Conservation (phyloP, 2,113 vertebrate species). For the Machaerirhynchus nigripectus region DNA sequence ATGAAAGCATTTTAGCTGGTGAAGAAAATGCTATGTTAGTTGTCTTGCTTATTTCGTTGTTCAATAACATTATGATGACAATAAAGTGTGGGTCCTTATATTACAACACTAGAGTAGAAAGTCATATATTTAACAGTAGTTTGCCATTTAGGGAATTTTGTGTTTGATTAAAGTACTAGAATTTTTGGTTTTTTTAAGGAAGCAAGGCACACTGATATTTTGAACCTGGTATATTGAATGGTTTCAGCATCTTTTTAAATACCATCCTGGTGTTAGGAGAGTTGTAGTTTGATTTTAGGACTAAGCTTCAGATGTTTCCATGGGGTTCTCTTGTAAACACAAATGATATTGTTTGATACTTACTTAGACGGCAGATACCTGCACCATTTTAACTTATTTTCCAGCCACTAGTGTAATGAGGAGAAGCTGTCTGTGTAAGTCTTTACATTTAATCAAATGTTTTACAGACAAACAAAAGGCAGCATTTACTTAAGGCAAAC, state of each 20-base stretch:
- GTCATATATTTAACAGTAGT: not conserved
- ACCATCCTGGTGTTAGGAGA: not conserved
- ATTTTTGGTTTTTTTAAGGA: not conserved
- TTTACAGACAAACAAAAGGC: slow-evolving; percentile 81
- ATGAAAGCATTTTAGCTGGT: not conserved
- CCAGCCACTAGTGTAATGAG: slow-evolving; percentile 40
- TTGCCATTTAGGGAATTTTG: not conserved
- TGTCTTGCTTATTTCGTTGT: not conserved
- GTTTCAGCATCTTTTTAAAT: not conserved
- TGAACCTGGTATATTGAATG: not conserved
- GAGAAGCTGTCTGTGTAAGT: slow-evolving; percentile 67
- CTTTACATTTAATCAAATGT: slow-evolving; percentile 78
- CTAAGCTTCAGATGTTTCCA: not conserved
- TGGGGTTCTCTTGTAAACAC: slow-evolving; percentile 11
- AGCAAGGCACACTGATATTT: not conserved
- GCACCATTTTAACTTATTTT: slow-evolving; percentile 34
- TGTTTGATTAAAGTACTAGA: not conserved
- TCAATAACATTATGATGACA: not conserved
- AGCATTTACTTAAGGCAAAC: slow-evolving; percentile 84
- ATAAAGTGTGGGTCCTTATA: not conserved
- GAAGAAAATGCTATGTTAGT: not conserved
- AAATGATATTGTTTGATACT: not conserved
- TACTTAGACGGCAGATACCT: not conserved
- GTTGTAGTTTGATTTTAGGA: not conserved
- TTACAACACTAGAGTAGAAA: not conserved